phyloP scores from a whole-genome alignment of 35 echinoderm and acorn worm species.

The Apostichopus japonicus region DNA sequence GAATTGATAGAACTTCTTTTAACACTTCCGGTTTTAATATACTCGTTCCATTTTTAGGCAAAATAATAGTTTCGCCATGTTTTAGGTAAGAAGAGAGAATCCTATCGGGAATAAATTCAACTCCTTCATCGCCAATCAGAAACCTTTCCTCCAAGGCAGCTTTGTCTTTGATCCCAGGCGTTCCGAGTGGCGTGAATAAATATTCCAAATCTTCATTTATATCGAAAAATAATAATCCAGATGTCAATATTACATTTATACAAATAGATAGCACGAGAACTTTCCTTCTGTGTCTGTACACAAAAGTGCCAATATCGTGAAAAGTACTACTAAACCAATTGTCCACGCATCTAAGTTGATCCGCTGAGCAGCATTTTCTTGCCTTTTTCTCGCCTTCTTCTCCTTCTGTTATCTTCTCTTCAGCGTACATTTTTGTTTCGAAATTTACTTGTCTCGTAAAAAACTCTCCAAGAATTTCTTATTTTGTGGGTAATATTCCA shows the following conservation, averaged over 20 bases:
- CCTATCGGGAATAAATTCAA: constrained; percentile 59
- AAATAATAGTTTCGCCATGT: constrained; percentile 49
- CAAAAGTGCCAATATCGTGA: constrained; percentile 22
- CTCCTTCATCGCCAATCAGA: constrained; percentile 42
- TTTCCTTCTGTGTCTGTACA: constrained; percentile 17
- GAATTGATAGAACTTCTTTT: neutral
- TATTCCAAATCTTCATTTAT: constrained; percentile 64
- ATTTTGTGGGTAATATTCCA: too few relatives aligned
- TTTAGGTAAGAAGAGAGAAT: constrained; percentile 51
- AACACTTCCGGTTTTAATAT: constrained; percentile 31
- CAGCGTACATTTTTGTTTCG: too few relatives aligned
- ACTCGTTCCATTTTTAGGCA: constrained; percentile 44
- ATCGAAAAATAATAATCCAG: constrained; percentile 49
- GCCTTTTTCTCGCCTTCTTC: neutral
- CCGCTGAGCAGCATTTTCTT: neutral
- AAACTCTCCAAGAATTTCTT: too few relatives aligned
- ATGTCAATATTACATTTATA: constrained; percentile 21
- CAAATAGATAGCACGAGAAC: constrained; percentile 41
- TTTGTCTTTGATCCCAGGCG: constrained; percentile 34
- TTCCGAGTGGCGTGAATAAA: constrained; percentile 56
- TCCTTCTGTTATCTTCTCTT: neutral
- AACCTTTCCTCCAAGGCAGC: neutral
- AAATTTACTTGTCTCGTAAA: too few relatives aligned
- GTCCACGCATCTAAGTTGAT: constrained; percentile 21
- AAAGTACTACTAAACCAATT: constrained; percentile 51